phyloP scores from a whole-genome alignment of 2,888 invertebrate genomes.

The Bhutanitis thaidina region DNA sequence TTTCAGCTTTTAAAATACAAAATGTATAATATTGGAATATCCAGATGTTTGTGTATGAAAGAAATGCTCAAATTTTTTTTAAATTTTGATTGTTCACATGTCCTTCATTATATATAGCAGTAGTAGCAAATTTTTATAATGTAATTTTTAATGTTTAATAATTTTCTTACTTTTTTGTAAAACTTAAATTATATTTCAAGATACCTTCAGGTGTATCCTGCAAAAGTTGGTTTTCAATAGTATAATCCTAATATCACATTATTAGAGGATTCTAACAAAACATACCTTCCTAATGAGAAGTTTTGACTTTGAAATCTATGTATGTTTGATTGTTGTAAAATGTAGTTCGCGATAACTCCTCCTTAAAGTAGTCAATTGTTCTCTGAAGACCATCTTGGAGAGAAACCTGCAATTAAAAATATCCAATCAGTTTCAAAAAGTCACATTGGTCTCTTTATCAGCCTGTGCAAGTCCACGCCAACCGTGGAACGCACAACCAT shows the following conservation, averaged over 20 bases:
- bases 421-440: too few species aligned
- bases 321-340: constrained; percentile 72
- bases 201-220: neutral
- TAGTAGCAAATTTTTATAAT: too few species aligned
- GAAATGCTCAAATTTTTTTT: neutral
- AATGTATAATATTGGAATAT: neutral
- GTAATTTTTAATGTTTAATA: neutral
- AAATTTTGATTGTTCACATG: too few species aligned
- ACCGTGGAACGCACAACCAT: too few species aligned
- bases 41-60: neutral
- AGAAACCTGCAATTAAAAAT: constrained; percentile 79
- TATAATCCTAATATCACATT: constrained; percentile 62
- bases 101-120: too few species aligned
- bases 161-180: neutral
- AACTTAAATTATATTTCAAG: neutral
- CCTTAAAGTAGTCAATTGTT: constrained; percentile 96
- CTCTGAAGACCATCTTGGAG: constrained; percentile 92
- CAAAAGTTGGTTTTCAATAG: constrained; percentile 14
- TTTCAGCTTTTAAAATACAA: neutral
- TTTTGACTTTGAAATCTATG: constrained; percentile 61
- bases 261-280: constrained; percentile 34
- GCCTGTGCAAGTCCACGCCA: too few species aligned
- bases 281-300: constrained; percentile 38
- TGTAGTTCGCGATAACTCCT: constrained; percentile 85
- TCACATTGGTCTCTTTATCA: too few species aligned